A percentile compares a stretch with the other conserved stretches of the same genome.
These are phyloP conservation scores for Sarcophaga subvicina DNA, from an alignment of 2,888 invertebrate genomes.

Conservation along the genomic window DNA sequence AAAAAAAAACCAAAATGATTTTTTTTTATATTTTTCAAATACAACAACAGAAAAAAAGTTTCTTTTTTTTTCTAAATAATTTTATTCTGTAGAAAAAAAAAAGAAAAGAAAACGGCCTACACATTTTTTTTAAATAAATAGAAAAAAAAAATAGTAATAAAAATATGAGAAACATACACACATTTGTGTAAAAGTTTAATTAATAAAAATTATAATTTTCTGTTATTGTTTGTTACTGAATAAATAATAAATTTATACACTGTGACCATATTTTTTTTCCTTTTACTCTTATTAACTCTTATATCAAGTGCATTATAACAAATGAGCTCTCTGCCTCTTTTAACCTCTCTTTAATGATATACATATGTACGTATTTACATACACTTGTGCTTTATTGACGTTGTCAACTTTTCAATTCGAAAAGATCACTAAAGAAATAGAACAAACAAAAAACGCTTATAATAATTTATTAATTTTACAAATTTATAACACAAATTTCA, in stretches of 20 bases:
- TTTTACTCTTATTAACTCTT: background rate
- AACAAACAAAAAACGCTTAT: no score
- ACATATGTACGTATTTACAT: no score
- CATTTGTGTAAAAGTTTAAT: slow-evolving; percentile 46
- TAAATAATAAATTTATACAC: slow-evolving; percentile 18
- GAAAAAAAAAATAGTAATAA: slow-evolving; percentile 21
- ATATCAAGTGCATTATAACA: background rate
- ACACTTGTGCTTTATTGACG: no score
- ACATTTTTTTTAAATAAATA: slow-evolving; percentile 29
- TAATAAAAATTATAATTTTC: slow-evolving; percentile 57
- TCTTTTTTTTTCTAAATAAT: slow-evolving; percentile 55
- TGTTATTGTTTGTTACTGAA: background rate
- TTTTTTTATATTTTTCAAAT: slow-evolving; percentile 50
- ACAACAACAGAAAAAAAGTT: slow-evolving; percentile 43
- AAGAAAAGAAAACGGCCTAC: slow-evolving; percentile 63
- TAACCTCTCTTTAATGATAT: background rate
- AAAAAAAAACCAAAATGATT: background rate
- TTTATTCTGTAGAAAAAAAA: slow-evolving; percentile 59
- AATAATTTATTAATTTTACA: no score
- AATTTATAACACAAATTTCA: no score
- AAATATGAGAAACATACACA: background rate
- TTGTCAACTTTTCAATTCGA: no score
- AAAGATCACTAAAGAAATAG: no score
- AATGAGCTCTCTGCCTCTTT: background rate
- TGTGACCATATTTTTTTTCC: background rate